A percentile compares a stretch with the other conserved stretches of the same genome.
Conservation (phyloP, 2,113 vertebrate species). For the Arenaria interpres region DNA sequence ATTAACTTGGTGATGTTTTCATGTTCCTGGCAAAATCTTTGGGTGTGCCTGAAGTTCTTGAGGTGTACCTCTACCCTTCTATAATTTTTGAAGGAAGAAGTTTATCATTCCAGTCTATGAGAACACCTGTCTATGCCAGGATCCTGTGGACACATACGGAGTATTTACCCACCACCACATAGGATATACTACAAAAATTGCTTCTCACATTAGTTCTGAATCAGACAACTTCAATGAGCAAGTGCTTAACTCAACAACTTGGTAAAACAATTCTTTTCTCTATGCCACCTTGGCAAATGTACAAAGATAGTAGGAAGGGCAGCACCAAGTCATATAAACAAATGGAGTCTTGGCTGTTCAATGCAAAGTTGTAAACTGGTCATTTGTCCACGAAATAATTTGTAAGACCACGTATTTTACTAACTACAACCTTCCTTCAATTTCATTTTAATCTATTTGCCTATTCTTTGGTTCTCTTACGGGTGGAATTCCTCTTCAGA, state of each 20-base stretch:
- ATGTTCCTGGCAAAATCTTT: background rate
- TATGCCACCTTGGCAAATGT: background rate
- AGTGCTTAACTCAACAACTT: background rate
- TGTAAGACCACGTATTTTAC: background rate
- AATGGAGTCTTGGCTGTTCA: background rate
- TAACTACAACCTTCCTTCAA: background rate
- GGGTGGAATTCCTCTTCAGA: accelerated
- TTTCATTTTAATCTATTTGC: background rate
- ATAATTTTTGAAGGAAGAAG: background rate
- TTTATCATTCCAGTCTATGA: background rate
- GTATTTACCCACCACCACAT: background rate
- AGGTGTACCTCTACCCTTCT: background rate
- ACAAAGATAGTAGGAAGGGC: background rate
- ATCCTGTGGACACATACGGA: background rate
- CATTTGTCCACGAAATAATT: background rate
- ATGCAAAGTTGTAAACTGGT: background rate
- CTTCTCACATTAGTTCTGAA: background rate
- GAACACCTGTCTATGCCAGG: background rate
- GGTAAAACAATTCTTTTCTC: background rate
- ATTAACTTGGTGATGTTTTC: background rate
- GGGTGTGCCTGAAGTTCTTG: background rate
- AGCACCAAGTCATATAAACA: background rate
- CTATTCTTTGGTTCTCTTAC: background rate
- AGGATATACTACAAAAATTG: background rate
- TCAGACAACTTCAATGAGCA: background rate